These are phyloP conservation scores for Donacobius atricapilla DNA, from an alignment of 2,113 vertebrate genomes.

Conservation along the genomic window DNA sequence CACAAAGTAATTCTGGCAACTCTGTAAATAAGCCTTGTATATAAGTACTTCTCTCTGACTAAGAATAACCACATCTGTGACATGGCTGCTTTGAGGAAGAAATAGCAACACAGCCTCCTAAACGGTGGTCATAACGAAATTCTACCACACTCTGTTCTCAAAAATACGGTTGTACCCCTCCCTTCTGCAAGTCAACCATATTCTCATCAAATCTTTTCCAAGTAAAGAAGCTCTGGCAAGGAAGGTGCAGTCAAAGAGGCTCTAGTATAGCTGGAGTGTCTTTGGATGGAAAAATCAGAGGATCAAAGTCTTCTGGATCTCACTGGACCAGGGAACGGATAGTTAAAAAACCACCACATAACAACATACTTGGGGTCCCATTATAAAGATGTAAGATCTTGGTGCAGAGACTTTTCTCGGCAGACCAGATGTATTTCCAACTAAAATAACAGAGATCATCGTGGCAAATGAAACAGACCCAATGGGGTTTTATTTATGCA, in stretches of 20 bases:
- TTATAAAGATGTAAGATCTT: neutral
- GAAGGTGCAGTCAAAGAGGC: neutral
- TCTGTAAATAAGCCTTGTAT: neutral
- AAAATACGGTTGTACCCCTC: neutral
- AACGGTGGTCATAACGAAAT: neutral
- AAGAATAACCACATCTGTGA: neutral
- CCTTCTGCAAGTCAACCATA: neutral
- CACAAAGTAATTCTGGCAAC: neutral
- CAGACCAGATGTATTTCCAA: neutral
- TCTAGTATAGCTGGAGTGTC: neutral
- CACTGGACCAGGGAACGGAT: neutral
- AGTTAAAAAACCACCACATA: accelerated
- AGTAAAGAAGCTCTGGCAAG: neutral
- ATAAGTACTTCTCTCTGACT: neutral
- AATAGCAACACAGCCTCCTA: neutral
- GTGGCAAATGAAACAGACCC: neutral
- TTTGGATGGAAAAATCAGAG: neutral
- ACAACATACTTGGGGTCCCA: neutral
- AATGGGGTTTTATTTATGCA: neutral
- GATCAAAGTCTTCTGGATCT: neutral
- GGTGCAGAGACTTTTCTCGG: neutral
- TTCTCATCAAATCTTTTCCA: neutral
- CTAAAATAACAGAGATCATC: neutral
- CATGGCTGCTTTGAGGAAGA: neutral
- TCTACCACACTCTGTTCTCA: neutral